phyloP scores from a whole-genome alignment of 2,797 vertebrate species.

The Chrysocyon brachyurus region DNA sequence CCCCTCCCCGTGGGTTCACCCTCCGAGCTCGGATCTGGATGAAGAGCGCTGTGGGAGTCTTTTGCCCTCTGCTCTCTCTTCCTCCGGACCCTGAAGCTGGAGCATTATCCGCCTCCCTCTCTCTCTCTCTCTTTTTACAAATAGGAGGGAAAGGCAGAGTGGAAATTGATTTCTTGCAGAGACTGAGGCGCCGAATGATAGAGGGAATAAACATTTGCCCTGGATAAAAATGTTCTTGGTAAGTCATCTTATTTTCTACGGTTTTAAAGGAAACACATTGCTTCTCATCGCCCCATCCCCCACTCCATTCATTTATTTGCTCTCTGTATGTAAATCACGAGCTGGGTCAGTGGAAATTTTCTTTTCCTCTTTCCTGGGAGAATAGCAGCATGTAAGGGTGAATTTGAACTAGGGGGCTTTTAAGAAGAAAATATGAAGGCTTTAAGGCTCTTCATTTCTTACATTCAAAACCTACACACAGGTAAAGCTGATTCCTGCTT shows the following conservation, averaged over 20 bases:
- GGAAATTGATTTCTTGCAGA: constrained; percentile 67
- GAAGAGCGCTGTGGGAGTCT: neutral
- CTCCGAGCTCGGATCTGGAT: accelerated
- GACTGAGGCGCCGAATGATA: constrained; percentile 18
- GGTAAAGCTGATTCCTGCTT: neutral
- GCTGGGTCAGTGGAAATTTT: constrained; percentile 63
- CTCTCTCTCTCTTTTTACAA: neutral
- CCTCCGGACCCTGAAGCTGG: constrained; percentile 23
- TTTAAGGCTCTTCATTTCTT: neutral
- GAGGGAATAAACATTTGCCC: constrained; percentile 47
- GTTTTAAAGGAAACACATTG: constrained; percentile 7
- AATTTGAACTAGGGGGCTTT: constrained; percentile 51
- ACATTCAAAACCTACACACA: neutral
- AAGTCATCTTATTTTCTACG: constrained; percentile 67
- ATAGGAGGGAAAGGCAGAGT: constrained; percentile 9
- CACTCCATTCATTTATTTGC: constrained; percentile 51
- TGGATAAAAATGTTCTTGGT: constrained; percentile 65
- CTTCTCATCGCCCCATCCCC: constrained; percentile 27
- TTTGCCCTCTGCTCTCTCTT: neutral
- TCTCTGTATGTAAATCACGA: constrained; percentile 81
- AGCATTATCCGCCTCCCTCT: neutral
- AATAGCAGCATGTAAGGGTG: constrained; percentile 1
- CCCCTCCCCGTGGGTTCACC: neutral
- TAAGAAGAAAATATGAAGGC: neutral
- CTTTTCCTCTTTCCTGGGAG: constrained; percentile 38